Conservation (phyloP, 2,888 invertebrate species). For the Chalcis sispes region DNA sequence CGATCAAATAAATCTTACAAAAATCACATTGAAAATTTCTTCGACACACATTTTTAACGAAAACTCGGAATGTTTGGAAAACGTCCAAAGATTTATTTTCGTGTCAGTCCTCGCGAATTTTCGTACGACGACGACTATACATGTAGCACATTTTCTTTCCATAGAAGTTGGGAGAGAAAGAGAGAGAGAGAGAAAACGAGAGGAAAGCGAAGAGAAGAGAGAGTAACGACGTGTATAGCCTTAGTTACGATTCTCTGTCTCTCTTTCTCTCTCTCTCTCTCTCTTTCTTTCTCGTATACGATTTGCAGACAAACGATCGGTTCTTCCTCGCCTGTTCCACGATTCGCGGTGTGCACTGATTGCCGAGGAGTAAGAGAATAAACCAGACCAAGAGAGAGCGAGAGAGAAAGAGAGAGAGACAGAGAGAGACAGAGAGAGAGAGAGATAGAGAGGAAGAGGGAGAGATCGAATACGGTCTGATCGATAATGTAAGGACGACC, state of each 20-base stretch:
- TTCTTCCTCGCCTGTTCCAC: not conserved
- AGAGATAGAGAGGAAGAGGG: not conserved
- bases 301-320: slow-evolving; percentile 43
- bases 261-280: too few species aligned
- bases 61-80: too few species aligned
- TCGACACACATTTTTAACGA: too few species aligned
- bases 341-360: slow-evolving; percentile 2
- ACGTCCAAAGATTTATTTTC: too few species aligned
- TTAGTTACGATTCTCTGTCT: slow-evolving; percentile 1
- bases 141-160: too few species aligned
- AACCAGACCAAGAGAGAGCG: too few species aligned
- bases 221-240: not conserved
- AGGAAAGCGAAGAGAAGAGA: not conserved
- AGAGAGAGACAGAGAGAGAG: not conserved
- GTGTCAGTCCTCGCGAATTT: too few species aligned
- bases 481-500: slow-evolving; percentile 11
- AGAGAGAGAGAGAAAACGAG: too few species aligned
- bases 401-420: not conserved
- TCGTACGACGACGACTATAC: too few species aligned
- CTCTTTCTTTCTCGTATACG: not conserved
- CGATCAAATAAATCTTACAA: too few species aligned
- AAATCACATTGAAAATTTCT: too few species aligned
- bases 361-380: not conserved
- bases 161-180: too few species aligned
- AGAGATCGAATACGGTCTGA: slow-evolving; percentile 6